These are phyloP conservation scores for Mus musculus DNA, from an alignment of 2,113 vertebrate genomes.

Conservation along the genomic window GRCm39 chr4:74321001-74321500, in stretches of 20 bases:
- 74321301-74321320: neutral
- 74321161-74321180: neutral
- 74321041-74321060: neutral
- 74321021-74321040: neutral
- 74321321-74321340: neutral
- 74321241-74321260: neutral
- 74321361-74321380: neutral
- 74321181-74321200: neutral
- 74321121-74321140: neutral
- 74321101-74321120: constrained; percentile 1
- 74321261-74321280: neutral
- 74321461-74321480: neutral
- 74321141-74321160: neutral
- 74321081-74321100: neutral
- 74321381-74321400: neutral
- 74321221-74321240: neutral
- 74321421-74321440: neutral
- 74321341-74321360: neutral
- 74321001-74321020: neutral
- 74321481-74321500: neutral
- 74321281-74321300: neutral
- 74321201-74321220: neutral
- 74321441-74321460: neutral
- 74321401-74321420: neutral
- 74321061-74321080: neutral